Evolutionary conservation across 2,113 vertebrate genomes (phyloP).

Genomic region (Mionectes macconnelli): DNA sequence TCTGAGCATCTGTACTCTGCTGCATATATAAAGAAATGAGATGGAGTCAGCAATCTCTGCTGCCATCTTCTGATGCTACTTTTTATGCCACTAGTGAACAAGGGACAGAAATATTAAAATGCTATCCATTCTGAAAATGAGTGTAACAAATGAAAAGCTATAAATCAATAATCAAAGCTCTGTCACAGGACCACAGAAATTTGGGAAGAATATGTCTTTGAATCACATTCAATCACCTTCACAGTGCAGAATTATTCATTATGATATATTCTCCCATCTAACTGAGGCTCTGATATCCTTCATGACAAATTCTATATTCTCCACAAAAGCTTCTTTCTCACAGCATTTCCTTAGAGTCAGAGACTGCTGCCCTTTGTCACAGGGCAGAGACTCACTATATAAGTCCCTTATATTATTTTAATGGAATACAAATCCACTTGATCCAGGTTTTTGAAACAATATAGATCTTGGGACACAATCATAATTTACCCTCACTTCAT

Average conservation of each 20-base stretch:
- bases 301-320: background rate
- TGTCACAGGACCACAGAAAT: background rate
- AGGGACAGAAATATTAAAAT: background rate
- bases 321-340: background rate
- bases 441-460: background rate
- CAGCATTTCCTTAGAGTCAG: background rate
- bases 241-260: background rate
- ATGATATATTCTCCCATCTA: background rate
- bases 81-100: background rate
- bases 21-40: background rate
- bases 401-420: background rate
- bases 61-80: constrained; percentile 72
- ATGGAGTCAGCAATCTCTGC: constrained; percentile 68
- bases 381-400: background rate
- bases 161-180: background rate
- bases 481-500: background rate
- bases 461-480: background rate
- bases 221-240: background rate
- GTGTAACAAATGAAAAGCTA: background rate
- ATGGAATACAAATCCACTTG: background rate
- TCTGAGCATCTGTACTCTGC: background rate
- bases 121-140: background rate
- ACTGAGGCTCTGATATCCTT: background rate
- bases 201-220: background rate
- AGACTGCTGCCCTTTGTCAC: background rate